Evolutionary conservation across 2,113 vertebrate species (phyloP).

Genomic region (Eubucco bourcierii): DNA sequence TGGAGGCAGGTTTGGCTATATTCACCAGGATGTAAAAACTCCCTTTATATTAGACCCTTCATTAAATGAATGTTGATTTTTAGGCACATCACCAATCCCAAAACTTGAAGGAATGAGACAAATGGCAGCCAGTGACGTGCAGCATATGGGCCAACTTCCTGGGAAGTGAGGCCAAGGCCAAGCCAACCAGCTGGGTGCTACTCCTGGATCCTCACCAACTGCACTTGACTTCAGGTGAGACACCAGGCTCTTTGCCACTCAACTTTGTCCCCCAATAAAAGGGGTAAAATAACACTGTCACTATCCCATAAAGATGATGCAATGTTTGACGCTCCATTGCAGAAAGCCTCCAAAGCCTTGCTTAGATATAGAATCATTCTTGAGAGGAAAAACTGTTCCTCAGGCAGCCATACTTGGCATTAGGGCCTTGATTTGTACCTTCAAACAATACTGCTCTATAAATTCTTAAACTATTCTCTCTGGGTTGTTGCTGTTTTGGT

Average conservation of each 20-base stretch:
- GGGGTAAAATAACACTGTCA: not conserved
- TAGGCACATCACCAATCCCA: not conserved
- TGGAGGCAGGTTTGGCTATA: not conserved
- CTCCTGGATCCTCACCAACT: not conserved
- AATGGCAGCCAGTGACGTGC: rapidly evolving
- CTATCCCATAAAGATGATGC: not conserved
- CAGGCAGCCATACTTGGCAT: not conserved
- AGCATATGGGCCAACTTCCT: not conserved
- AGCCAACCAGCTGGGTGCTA: not conserved
- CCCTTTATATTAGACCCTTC: not conserved
- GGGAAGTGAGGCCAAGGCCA: not conserved
- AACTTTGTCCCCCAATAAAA: not conserved
- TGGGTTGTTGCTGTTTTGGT: no score
- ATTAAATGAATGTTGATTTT: not conserved
- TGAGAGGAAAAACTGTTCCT: not conserved
- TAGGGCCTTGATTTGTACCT: not conserved
- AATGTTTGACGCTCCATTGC: not conserved
- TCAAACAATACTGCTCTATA: not conserved
- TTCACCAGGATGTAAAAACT: not conserved
- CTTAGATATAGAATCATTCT: not conserved
- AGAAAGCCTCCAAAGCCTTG: not conserved
- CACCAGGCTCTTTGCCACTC: not conserved
- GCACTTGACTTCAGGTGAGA: not conserved
- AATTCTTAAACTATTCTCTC: not conserved
- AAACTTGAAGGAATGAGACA: not conserved